Evolutionary conservation across 2,888 invertebrate genomes (phyloP), one percentile per base, ranked within the genome.

Genomic region (Nebria brevicollis): DNA sequence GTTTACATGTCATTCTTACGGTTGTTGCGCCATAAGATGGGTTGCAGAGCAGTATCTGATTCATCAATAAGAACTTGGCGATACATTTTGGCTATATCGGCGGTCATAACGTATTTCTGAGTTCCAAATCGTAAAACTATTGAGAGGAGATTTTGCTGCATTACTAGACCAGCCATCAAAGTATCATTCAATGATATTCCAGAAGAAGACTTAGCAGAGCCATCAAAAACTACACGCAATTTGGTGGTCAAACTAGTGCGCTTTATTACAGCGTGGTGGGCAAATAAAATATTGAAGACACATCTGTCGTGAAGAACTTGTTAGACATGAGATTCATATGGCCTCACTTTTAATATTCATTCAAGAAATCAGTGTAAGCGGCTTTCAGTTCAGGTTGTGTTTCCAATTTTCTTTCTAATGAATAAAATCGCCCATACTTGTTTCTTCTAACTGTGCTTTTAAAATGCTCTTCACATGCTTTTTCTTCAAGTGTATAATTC

Each of bases 61-160:
- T 13, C n/a, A 2, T n/a, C 4, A 3, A 68, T 26, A n/a, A 4
- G 3, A 2, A 68, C 15, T 20, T 68, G 68, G 0, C 68, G n/a
- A 11, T 68, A 68, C 68, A 68, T 68, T 20, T 68, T 68, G 8
- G 13, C 15, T 3, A 68, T 20, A 20, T 68, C 13, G 10, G 68
- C 68, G 68, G 25, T 25, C 4, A 68, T 11, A 0, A n/a, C 78
- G 41, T 66, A 78, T 34, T 66, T 65, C 4, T 73, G 78, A 5
- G n/a, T 65, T 2, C 78, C 2, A 34, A 72, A 72, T 72, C 72
- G 26, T 26, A 72, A 3, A 3, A 72, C 2, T 8, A 72, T 72
- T 2, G 34, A 42, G 1, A 72, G 0, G 10, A 72, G 11, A 20
- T 20, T 1, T 20, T 20, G 20, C 20, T 20, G 72, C 26, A 10